A percentile compares a stretch with the other conserved stretches of the same genome.
Evolutionary conservation across 92 coral and sea anemone genomes (phyloP).

Genomic region (Palythoa grandis): DNA sequence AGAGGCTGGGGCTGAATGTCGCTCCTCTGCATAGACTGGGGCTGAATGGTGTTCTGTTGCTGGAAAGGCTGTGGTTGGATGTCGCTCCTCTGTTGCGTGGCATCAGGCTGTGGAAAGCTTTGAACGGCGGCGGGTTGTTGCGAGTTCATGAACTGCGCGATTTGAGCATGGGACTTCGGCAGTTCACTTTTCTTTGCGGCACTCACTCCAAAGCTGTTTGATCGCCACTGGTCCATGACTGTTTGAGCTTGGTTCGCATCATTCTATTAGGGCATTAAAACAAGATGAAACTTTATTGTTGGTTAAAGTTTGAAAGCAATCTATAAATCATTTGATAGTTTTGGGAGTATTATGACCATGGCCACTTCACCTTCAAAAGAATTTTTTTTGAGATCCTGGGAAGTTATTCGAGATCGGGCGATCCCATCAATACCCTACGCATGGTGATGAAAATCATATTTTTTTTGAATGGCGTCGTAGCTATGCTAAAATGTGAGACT

Average conservation of each 20-base stretch:
- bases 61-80: slow-evolving; percentile 37
- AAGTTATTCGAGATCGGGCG: no score
- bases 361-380: no score
- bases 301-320: neutral
- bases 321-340: no score
- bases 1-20: slow-evolving; percentile 39
- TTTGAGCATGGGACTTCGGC: slow-evolving; percentile 64
- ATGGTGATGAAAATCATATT: no score
- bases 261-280: slow-evolving; percentile 6
- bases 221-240: slow-evolving; percentile 69
- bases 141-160: slow-evolving; percentile 83
- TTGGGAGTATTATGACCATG: no score
- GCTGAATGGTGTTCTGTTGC: slow-evolving; percentile 37
- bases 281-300: neutral
- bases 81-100: slow-evolving; percentile 58
- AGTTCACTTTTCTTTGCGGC: slow-evolving; percentile 68
- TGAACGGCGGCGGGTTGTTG: slow-evolving; percentile 69
- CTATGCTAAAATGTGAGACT: no score
- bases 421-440: no score
- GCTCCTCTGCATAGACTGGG: slow-evolving; percentile 43
- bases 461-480: no score
- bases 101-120: slow-evolving; percentile 2
- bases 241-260: slow-evolving; percentile 56
- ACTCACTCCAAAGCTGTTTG: slow-evolving; percentile 59
- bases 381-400: no score